phyloP scores from a whole-genome alignment of 2,888 invertebrate species.

The Omphaloscelis lunosa region DNA sequence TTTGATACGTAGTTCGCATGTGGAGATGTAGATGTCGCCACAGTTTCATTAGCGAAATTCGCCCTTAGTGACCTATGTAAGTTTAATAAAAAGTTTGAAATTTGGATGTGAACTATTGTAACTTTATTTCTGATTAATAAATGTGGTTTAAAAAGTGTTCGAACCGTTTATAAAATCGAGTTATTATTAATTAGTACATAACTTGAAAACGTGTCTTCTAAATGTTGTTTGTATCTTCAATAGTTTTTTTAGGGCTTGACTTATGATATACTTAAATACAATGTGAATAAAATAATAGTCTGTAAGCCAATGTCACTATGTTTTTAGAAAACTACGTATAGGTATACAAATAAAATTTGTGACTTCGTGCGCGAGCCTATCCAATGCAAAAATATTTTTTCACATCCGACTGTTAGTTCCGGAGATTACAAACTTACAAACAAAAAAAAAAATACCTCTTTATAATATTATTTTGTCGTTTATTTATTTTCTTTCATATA shows the following conservation, averaged over 20 bases:
- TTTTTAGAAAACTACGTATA: neutral
- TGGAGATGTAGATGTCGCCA: no score
- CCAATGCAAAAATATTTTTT: no score
- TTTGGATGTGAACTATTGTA: neutral
- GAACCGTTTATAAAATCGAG: neutral
- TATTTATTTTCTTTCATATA: no score
- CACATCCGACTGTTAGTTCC: no score
- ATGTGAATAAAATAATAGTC: neutral
- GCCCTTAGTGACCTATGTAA: neutral
- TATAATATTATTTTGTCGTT: no score
- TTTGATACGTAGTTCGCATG: no score
- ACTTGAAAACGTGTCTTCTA: neutral
- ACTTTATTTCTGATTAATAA: neutral
- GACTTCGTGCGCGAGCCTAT: no score
- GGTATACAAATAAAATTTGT: neutral
- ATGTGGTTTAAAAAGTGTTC: neutral
- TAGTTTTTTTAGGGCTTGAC: neutral
- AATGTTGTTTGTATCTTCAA: neutral
- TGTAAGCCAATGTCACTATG: neutral
- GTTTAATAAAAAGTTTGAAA: neutral
- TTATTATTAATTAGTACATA: neutral
- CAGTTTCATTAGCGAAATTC: neutral
- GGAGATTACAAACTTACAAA: no score
- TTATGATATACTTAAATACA: neutral
- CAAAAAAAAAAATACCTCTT: no score